Conservation (phyloP, 1,140 invertebrate species). For the Streblospio benedicti region DNA sequence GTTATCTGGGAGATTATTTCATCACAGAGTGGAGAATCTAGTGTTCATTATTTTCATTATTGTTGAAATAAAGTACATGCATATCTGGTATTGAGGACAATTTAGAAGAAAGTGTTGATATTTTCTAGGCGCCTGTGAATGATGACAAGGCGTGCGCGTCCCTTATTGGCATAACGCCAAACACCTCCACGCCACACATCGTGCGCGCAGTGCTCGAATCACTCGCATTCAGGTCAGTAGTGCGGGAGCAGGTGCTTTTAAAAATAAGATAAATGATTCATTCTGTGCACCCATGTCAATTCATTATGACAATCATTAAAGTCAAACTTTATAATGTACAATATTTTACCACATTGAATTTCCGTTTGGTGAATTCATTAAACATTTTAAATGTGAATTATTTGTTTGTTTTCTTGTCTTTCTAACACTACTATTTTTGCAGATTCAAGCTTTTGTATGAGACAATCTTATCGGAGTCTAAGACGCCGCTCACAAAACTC, state of each 20-base stretch:
- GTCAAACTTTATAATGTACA: no score
- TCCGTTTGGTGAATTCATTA: no score
- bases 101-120: conserved; percentile 5
- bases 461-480: conserved; percentile 50
- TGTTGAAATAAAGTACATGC: background rate
- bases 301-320: no score
- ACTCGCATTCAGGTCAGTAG: conserved; percentile 74
- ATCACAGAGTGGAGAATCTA: no score
- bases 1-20: no score
- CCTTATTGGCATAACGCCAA: conserved; percentile 74
- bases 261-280: no score
- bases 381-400: no score
- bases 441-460: conserved; percentile 68
- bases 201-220: conserved; percentile 64
- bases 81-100: conserved; percentile 2
- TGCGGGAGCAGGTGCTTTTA: no score
- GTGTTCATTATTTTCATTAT: background rate
- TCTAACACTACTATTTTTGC: no score
- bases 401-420: no score
- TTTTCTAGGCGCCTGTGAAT: conserved; percentile 70
- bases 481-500: conserved; percentile 25
- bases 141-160: conserved; percentile 71
- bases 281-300: no score
- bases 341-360: no score
- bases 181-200: conserved; percentile 68